A percentile compares a stretch with the other conserved stretches of the same genome.
These are phyloP conservation scores for Manis pentadactyla DNA, from an alignment of 2,797 vertebrate genomes.

Conservation along the genomic window DNA sequence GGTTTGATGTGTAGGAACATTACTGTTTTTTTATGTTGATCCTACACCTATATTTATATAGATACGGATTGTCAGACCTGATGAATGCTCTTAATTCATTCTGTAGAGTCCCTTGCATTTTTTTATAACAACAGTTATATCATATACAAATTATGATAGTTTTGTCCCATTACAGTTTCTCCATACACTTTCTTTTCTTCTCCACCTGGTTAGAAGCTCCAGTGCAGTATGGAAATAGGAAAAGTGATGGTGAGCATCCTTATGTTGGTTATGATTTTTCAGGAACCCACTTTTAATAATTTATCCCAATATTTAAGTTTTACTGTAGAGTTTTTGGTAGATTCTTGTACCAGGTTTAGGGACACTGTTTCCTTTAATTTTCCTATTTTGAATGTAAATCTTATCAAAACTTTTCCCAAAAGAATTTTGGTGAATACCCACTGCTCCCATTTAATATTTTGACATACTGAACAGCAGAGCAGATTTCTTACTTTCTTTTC, in stretches of 20 bases:
- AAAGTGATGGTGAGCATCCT: not conserved
- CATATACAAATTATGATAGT: not conserved
- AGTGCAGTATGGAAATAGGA: not conserved
- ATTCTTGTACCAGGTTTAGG: not conserved
- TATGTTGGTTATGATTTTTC: constrained; percentile 29
- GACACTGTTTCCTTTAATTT: not conserved
- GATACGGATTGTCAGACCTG: not conserved
- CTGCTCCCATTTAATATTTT: not conserved
- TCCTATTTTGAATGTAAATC: constrained; percentile 40
- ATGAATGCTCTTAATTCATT: not conserved
- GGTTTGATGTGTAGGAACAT: not conserved
- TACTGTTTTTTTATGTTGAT: constrained; percentile 25
- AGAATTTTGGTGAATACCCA: not conserved
- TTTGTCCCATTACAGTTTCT: constrained; percentile 32
- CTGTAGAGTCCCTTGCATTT: not conserved
- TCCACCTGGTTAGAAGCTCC: not conserved
- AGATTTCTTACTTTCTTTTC: constrained; percentile 18
- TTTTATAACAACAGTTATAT: constrained; percentile 8
- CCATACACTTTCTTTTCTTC: not conserved
- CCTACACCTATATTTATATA: not conserved
- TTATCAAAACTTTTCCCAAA: not conserved
- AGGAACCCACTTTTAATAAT: constrained; percentile 3
- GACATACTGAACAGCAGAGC: not conserved
- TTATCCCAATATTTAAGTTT: not conserved
- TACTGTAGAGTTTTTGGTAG: not conserved